phyloP scores from a whole-genome alignment of 2,113 vertebrate species.

The Scalopus aquaticus region DNA sequence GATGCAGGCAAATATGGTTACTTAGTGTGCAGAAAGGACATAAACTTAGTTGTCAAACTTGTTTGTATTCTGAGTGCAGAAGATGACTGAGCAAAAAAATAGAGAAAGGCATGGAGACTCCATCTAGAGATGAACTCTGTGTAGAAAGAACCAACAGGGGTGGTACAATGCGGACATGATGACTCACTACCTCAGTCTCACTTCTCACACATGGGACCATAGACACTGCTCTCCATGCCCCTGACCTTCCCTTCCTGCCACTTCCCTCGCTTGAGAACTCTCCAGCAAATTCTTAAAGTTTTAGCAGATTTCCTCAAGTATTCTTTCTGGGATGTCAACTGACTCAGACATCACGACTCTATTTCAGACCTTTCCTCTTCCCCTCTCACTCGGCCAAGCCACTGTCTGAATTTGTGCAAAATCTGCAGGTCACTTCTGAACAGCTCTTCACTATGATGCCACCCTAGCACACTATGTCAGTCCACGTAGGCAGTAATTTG shows the following conservation, averaged over 20 bases:
- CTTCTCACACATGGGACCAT: background rate
- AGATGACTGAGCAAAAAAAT: background rate
- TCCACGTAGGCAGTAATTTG: background rate
- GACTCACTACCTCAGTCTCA: rapidly evolving
- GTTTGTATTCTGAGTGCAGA: background rate
- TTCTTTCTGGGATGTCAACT: background rate
- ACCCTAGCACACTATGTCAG: background rate
- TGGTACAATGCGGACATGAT: background rate
- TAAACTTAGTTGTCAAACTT: background rate
- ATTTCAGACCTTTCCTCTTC: background rate
- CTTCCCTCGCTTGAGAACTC: background rate
- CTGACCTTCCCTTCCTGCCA: background rate
- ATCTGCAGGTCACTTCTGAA: background rate
- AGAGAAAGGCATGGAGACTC: background rate
- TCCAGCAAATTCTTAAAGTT: background rate
- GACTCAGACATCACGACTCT: background rate
- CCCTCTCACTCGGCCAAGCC: background rate
- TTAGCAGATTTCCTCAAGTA: background rate
- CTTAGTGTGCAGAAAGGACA: background rate
- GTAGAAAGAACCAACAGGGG: background rate
- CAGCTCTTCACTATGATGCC: background rate
- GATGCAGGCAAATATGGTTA: background rate
- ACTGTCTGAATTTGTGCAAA: background rate
- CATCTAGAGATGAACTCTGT: background rate
- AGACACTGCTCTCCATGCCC: background rate